phyloP scores from a whole-genome alignment of 2,888 invertebrate genomes.

The Sepiola atlantica region DNA sequence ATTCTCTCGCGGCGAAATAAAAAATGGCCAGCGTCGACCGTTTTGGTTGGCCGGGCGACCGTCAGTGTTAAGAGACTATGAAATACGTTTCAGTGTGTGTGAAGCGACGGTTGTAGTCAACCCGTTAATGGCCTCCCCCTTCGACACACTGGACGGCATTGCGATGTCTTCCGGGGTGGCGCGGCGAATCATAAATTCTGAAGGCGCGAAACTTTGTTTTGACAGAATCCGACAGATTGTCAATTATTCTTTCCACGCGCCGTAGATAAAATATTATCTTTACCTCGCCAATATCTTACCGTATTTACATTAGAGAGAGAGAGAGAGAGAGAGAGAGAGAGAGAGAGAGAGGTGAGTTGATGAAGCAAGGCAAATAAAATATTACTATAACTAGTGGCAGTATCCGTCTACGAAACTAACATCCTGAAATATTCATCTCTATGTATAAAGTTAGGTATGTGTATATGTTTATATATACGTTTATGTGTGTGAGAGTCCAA shows the following conservation, averaged over 20 bases:
- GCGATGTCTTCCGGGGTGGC: background rate
- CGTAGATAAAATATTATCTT: constrained; percentile 13
- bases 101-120: background rate
- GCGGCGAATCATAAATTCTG: constrained; percentile 21
- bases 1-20: background rate
- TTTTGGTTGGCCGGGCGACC: background rate
- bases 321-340: background rate
- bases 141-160: background rate
- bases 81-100: constrained; percentile 6
- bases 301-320: background rate
- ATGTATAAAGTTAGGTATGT: too few species aligned
- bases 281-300: background rate
- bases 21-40: background rate
- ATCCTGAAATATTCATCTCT: too few species aligned
- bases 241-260: constrained; percentile 3
- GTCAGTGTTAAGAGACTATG: background rate
- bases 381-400: too few species aligned
- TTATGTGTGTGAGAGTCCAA: too few species aligned
- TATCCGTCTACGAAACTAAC: too few species aligned
- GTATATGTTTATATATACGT: too few species aligned
- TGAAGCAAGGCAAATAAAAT: too few species aligned
- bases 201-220: constrained; percentile 32
- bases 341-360: background rate
- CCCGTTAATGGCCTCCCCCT: constrained; percentile 32
- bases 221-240: constrained; percentile 1